Conservation (phyloP, 1,140 invertebrate genomes). For the Dryas iulia region DNA sequence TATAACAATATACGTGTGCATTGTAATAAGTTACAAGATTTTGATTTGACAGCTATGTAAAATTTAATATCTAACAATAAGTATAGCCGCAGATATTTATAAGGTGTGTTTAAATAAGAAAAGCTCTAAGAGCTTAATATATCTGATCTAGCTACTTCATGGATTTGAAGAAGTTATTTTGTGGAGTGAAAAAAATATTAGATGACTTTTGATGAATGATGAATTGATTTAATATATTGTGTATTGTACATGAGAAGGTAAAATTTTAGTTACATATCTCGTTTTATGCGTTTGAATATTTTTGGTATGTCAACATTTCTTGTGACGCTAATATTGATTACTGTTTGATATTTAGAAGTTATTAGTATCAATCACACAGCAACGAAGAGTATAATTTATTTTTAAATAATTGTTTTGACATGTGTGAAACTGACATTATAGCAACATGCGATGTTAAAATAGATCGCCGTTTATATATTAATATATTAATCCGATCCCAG, state of each 20-base stretch:
- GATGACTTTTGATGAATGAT: no score
- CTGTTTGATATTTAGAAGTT: no score
- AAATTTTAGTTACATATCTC: neutral
- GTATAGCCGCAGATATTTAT: neutral
- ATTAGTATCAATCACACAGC: neutral
- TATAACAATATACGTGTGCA: neutral
- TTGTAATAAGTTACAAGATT: neutral
- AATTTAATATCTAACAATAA: slow-evolving; percentile 5
- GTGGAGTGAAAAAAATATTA: neutral
- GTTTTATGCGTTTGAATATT: neutral
- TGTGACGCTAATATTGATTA: neutral
- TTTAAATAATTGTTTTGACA: neutral
- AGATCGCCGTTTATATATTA: slow-evolving; percentile 8
- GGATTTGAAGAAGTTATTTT: neutral
- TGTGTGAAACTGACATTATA: slow-evolving; percentile 3
- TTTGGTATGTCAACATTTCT: neutral
- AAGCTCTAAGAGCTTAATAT: neutral
- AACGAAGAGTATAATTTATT: neutral
- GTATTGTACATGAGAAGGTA: neutral
- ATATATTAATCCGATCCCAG: slow-evolving; percentile 18
- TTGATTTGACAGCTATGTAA: slow-evolving; percentile 1
- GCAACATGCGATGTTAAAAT: slow-evolving; percentile 1
- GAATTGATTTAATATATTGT: neutral
- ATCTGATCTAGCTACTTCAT: neutral
- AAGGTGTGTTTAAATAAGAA: slow-evolving; percentile 1